phyloP scores from a whole-genome alignment of 37 sponge, comb jelly and placozoan genomes.

The Spongia lamella region DNA sequence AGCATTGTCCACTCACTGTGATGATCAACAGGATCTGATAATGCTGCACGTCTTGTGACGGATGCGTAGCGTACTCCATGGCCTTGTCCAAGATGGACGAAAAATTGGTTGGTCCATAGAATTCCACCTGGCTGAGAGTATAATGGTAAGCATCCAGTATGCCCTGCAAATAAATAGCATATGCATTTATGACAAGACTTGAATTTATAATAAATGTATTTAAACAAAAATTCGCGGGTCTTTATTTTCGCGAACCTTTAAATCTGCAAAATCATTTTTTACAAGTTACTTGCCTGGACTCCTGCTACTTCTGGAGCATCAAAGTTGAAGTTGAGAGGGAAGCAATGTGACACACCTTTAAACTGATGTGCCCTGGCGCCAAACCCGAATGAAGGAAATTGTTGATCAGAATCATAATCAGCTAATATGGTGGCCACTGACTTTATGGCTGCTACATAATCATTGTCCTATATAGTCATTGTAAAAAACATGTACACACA shows the following conservation, averaged over 20 bases:
- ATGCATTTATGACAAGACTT: too few species aligned
- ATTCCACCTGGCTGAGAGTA: slow-evolving; percentile 14
- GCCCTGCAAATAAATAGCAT: slow-evolving; percentile 5
- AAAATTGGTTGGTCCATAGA: slow-evolving; percentile 51
- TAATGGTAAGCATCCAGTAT: slow-evolving; percentile 42
- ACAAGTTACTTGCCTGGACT: slow-evolving; percentile 1
- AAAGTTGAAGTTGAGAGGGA: slow-evolving; percentile 35
- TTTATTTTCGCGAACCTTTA: too few species aligned
- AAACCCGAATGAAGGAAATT: slow-evolving; percentile 50
- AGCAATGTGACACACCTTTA: slow-evolving; percentile 37
- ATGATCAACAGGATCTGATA: slow-evolving; percentile 41
- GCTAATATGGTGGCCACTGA: slow-evolving; percentile 58
- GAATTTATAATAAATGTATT: too few species aligned
- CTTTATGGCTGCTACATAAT: slow-evolving; percentile 42
- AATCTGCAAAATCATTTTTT: too few species aligned
- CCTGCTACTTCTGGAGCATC: slow-evolving; percentile 41
- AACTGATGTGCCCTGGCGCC: slow-evolving; percentile 48
- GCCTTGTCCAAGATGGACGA: slow-evolving; percentile 23
- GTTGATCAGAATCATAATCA: slow-evolving; percentile 40
- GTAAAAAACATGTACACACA: neutral
- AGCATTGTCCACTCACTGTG: slow-evolving; percentile 14
- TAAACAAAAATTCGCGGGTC: too few species aligned
- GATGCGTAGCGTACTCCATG: slow-evolving; percentile 18
- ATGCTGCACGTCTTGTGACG: slow-evolving; percentile 15
- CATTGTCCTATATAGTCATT: slow-evolving; percentile 41